Evolutionary conservation across 2,888 invertebrate species (phyloP).

Genomic region (Schrankia costaestrigalis): DNA sequence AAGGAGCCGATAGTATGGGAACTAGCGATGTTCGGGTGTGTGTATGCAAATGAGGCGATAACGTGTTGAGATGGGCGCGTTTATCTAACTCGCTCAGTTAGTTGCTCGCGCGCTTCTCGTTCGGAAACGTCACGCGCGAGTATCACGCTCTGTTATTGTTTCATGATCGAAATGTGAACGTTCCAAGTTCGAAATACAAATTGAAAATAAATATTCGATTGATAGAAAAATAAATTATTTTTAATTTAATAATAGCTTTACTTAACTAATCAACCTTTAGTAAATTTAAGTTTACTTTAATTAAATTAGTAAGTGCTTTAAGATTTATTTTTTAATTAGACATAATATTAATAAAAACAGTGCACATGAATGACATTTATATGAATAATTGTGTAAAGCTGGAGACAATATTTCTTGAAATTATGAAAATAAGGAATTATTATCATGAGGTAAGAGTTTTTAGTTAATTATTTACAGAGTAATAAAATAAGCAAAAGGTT

Average conservation of each 20-base stretch:
- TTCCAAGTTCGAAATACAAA: conserved; percentile 18
- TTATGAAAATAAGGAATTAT: conserved; percentile 75
- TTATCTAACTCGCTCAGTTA: conserved; percentile 63
- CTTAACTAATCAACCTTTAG: not conserved
- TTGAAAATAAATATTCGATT: conserved; percentile 25
- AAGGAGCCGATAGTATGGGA: conserved; percentile 63
- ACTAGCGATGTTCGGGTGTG: conserved; percentile 45
- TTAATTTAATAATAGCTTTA: not conserved
- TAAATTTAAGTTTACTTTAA: conserved; percentile 6
- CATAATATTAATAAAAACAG: conserved; percentile 16
- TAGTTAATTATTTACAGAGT: not conserved
- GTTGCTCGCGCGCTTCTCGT: conserved; percentile 72
- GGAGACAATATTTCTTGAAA: conserved; percentile 46
- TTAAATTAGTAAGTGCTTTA: conserved; percentile 3
- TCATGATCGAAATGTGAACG: conserved; percentile 30
- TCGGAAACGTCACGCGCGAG: conserved; percentile 57
- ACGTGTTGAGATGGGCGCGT: conserved; percentile 53
- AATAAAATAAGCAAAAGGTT: too few relatives aligned
- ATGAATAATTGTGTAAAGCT: conserved; percentile 38
- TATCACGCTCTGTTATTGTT: conserved; percentile 31
- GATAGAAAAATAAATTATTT: conserved; percentile 8
- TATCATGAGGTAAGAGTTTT: conserved; percentile 63
- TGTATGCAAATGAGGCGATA: conserved; percentile 76
- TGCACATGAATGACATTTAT: conserved; percentile 49
- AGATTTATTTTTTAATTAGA: conserved; percentile 13